phyloP scores from a whole-genome alignment of 2,888 invertebrate genomes.

The Agonopterix arenella region DNA sequence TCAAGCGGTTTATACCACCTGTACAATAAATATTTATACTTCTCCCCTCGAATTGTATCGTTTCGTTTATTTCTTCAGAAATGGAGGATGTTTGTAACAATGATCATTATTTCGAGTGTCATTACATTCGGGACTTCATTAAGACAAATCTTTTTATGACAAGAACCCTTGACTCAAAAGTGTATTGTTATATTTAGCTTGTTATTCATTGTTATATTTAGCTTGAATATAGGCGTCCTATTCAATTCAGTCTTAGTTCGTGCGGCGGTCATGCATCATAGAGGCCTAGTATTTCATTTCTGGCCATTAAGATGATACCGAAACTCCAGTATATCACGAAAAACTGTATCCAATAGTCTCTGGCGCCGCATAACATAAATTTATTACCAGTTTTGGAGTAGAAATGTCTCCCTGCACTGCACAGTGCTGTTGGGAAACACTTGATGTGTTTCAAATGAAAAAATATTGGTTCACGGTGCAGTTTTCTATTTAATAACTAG shows the following conservation, averaged over 20 bases:
- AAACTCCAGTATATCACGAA: constrained; percentile 35
- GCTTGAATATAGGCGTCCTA: constrained; percentile 1
- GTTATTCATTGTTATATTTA: not conserved
- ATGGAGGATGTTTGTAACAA: constrained; percentile 2
- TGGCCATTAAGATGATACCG: constrained; percentile 33
- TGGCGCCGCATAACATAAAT: constrained; percentile 24
- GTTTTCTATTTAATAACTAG: no score
- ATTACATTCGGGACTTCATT: constrained; percentile 1
- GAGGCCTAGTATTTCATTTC: constrained; percentile 32
- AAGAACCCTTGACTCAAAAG: not conserved
- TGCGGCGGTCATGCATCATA: constrained; percentile 23
- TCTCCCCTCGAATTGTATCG: constrained; percentile 57
- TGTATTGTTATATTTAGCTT: not conserved
- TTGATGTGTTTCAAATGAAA: constrained; percentile 22
- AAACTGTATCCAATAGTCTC: constrained; percentile 36
- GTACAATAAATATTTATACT: constrained; percentile 75
- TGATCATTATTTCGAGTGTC: constrained; percentile 7
- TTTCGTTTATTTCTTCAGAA: constrained; percentile 9
- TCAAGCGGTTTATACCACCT: constrained; percentile 75
- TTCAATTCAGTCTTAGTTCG: constrained; percentile 17
- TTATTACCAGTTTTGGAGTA: constrained; percentile 25
- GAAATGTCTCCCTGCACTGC: constrained; percentile 18
- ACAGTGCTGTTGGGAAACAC: constrained; percentile 10
- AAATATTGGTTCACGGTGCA: constrained; percentile 7
- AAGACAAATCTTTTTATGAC: not conserved